phyloP scores from a whole-genome alignment of 1,140 invertebrate genomes.

The Brachionus plicatilis region DNA sequence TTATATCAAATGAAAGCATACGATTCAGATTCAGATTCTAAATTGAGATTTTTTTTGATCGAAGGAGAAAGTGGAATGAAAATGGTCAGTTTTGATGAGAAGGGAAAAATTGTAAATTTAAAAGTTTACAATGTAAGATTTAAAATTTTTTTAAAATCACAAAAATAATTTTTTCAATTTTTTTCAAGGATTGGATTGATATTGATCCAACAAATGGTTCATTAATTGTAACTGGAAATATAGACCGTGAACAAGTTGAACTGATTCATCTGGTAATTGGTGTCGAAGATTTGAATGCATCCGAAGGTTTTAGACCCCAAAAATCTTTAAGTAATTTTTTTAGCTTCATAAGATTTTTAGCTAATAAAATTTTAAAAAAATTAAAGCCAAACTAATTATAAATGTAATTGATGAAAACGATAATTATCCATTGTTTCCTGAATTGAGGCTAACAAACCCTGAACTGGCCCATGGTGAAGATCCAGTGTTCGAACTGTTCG shows the following conservation, averaged over 20 bases:
- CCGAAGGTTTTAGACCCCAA: conserved; percentile 67
- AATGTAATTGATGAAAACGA: conserved; percentile 75
- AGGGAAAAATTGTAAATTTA: not conserved
- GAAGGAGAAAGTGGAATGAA: not conserved
- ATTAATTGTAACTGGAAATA: conserved; percentile 49
- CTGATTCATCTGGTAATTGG: conserved; percentile 67
- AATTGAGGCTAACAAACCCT: conserved; percentile 45
- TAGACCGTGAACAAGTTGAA: conserved; percentile 79
- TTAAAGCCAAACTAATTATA: conserved; percentile 68
- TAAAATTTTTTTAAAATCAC: not conserved
- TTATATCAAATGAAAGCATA: conserved; percentile 63
- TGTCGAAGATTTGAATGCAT: conserved; percentile 73
- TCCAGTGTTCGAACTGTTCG: conserved; percentile 60
- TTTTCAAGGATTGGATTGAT: conserved; percentile 41
- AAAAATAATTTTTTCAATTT: conserved; percentile 48
- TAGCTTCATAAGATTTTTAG: not conserved
- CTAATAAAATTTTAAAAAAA: not conserved
- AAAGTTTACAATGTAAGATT: not conserved
- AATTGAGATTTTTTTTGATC: conserved; percentile 54
- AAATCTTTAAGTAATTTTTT: conserved; percentile 56
- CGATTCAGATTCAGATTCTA: conserved; percentile 71
- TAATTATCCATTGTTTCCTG: conserved; percentile 76
- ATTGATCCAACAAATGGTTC: conserved; percentile 42
- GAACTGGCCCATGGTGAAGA: not conserved
- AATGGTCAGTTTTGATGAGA: not conserved